Evolutionary conservation across 2,797 vertebrate genomes (phyloP), one percentile per base, ranked within the genome.

Genomic region (Myiotriccus ornatus): DNA sequence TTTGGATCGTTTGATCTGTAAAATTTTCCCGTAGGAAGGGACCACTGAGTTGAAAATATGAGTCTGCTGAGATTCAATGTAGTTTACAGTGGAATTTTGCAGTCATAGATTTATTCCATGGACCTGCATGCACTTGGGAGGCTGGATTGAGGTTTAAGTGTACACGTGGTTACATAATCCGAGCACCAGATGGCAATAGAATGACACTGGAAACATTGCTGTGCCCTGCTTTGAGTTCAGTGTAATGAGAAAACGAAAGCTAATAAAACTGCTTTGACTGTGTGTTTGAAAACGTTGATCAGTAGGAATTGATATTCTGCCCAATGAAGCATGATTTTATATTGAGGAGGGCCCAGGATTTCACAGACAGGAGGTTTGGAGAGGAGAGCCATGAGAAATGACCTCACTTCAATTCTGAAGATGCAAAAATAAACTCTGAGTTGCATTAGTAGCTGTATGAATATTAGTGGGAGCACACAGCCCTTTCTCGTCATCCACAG

Each of bases 111-210:
- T 11, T 10, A 32, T 35, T 52, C 32, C 7, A 1, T 13, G 28
- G 64, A 35, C 15, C 50, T 44, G 3, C 7, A 34, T 27, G 4
- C 8, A 4, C 13, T 21, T 41, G 15, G 28, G 18, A 47, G 20
- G 7, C 28, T 24, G 41, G 39, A 6, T 4, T 35, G 35, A 44
- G 19, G 17, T 34, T 53, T 10, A 18, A n/a, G 4, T 27, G 16
- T 2, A 27, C 14, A 0, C n/a, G 70, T 7, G 2, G 12, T 87
- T 85, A 46, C 50, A 7, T 3, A 27, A 11, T 24, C 2, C 6
- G 59, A 49, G 12, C 96, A 93, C 76, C 53, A 93, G 96, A 37
- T 96, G 96, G 94, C 94, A 84, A 70, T 44, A 43, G 55, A 86
- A 92, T 71, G 57, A 86, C 35, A 28, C 2, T 21, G 30, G 63